Conservation (phyloP, 2,797 vertebrate species). For the Tapirus indicus region DNA sequence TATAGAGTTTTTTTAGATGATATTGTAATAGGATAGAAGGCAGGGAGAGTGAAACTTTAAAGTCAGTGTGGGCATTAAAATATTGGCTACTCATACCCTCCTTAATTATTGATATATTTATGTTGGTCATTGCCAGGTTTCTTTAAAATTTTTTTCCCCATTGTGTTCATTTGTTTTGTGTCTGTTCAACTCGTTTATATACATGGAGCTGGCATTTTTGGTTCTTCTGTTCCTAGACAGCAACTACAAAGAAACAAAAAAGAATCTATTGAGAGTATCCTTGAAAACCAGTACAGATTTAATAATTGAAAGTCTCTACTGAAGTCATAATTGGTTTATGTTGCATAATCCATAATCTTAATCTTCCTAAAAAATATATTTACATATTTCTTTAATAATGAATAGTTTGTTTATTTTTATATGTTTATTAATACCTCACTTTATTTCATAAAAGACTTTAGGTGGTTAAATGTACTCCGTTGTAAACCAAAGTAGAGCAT, state of each 20-base stretch:
- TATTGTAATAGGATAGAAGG: background rate
- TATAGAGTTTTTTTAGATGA: background rate
- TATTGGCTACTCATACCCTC: background rate
- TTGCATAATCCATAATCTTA: constrained; percentile 28
- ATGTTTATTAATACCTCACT: background rate
- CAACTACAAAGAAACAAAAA: background rate
- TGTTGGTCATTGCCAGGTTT: background rate
- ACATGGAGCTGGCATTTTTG: background rate
- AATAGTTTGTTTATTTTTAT: background rate
- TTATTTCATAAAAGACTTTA: constrained; percentile 33
- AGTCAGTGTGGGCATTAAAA: background rate
- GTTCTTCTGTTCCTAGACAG: background rate
- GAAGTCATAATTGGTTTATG: background rate
- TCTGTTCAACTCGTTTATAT: background rate
- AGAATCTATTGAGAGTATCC: background rate
- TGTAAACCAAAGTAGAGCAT: background rate
- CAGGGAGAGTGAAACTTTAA: background rate
- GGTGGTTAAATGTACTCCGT: background rate
- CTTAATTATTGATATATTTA: background rate
- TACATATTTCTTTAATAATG: background rate
- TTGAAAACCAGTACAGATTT: background rate
- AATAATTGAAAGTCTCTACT: background rate
- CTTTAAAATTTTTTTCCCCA: background rate
- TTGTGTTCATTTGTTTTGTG: background rate
- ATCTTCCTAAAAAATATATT: background rate